These are phyloP conservation scores for Perizoma flavofasciatum DNA, from an alignment of 2,888 invertebrate species.

Conservation along the genomic window DNA sequence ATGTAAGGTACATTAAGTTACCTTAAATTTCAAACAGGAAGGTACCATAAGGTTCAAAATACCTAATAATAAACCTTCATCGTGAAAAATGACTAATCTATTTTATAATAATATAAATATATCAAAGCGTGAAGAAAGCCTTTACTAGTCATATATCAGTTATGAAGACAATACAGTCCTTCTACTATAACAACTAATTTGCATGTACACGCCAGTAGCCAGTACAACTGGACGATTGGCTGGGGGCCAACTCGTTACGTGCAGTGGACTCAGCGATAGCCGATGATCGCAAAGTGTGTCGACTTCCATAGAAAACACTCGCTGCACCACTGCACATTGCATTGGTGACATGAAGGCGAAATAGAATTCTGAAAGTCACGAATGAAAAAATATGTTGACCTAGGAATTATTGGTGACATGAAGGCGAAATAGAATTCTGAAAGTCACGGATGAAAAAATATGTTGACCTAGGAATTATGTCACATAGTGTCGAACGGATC, in stretches of 20 bases:
- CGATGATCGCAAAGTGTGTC: conserved; percentile 32
- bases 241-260: conserved; percentile 33
- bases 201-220: conserved; percentile 33
- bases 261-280: conserved; percentile 33
- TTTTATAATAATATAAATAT: too few species aligned
- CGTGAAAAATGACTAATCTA: too few species aligned
- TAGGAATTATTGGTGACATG: too few species aligned
- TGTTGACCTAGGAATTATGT: not conserved
- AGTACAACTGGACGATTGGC: conserved; percentile 33
- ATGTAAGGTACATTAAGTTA: too few species aligned
- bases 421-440: too few species aligned
- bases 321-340: conserved; percentile 24
- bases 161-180: conserved; percentile 17
- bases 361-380: conserved; percentile 17
- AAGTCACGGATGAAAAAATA: conserved; percentile 11
- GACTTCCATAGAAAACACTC: conserved; percentile 32
- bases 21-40: too few species aligned
- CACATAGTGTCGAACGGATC: not conserved
- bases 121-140: too few species aligned
- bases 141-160: conserved; percentile 9
- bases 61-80: too few species aligned
- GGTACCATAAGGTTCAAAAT: too few species aligned
- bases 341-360: conserved; percentile 21
- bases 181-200: conserved; percentile 32
- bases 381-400: conserved; percentile 4